These are phyloP conservation scores for Athrips mouffetella DNA, from an alignment of 2,888 invertebrate species.

Conservation along the genomic window DNA sequence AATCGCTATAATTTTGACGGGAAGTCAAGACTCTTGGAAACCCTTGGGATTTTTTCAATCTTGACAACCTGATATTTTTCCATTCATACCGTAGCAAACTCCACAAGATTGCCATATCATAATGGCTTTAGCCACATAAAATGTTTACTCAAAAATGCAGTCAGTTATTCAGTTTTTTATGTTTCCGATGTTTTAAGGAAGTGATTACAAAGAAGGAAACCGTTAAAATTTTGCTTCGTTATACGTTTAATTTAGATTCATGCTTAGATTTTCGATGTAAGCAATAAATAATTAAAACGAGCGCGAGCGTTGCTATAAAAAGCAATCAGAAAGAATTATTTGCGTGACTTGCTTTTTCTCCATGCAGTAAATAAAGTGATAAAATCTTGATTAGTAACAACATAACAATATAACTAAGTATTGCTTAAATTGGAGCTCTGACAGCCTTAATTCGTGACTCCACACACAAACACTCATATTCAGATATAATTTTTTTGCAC, in stretches of 20 bases:
- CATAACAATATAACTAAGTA: too few species aligned
- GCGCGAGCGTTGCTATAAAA: neutral
- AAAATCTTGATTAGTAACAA: conserved; percentile 1
- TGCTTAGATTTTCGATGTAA: neutral
- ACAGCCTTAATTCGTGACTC: neutral
- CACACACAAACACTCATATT: too few species aligned
- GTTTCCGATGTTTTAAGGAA: conserved; percentile 2
- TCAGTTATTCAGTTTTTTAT: neutral
- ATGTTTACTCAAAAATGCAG: neutral
- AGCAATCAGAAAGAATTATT: neutral
- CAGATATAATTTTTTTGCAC: too few species aligned
- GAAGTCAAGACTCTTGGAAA: too few species aligned
- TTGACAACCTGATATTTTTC: too few species aligned
- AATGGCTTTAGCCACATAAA: neutral
- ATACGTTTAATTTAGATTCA: neutral
- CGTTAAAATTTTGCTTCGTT: neutral
- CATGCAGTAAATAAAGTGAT: neutral
- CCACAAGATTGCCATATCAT: neutral
- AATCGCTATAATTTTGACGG: too few species aligned
- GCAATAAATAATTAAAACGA: neutral
- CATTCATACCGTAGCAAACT: too few species aligned
- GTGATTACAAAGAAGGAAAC: neutral
- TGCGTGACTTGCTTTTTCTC: neutral
- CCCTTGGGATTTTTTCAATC: too few species aligned
- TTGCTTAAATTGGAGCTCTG: too few species aligned